Conservation (phyloP, 2,113 vertebrate genomes). For the Scalopus aquaticus region DNA sequence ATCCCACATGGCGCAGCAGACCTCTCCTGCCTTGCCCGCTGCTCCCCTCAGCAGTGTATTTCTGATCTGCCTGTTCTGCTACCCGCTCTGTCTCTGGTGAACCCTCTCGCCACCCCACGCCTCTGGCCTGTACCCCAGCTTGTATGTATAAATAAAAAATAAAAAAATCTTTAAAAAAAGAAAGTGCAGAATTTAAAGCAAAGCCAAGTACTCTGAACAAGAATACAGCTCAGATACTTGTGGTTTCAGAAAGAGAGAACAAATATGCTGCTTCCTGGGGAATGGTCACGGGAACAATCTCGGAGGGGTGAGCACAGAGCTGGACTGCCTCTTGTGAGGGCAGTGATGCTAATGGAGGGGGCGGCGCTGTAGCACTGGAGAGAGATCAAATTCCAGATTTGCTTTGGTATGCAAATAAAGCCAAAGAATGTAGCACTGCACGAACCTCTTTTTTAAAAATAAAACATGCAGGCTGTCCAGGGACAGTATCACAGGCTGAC, state of each 20-base stretch:
- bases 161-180: no score
- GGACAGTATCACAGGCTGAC: conserved; percentile 2
- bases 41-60: no score
- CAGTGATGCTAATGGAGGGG: neutral
- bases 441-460: conserved; percentile 51
- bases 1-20: no score
- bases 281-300: neutral
- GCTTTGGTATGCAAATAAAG: conserved; percentile 65
- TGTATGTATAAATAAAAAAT: no score
- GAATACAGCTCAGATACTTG: neutral
- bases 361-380: neutral
- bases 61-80: no score
- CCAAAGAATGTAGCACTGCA: neutral
- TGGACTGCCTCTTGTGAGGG: neutral
- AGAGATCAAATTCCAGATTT: conserved; percentile 62
- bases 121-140: no score
- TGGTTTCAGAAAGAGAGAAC: neutral
- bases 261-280: neutral
- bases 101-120: no score
- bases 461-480: neutral
- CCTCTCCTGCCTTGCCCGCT: no score
- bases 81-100: no score
- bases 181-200: neutral
- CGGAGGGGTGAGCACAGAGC: neutral
- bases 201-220: neutral